These are phyloP conservation scores for Paracentrotus lividus DNA, from an alignment of 53 echinoderm and acorn worm species.

Conservation along the genomic window DNA sequence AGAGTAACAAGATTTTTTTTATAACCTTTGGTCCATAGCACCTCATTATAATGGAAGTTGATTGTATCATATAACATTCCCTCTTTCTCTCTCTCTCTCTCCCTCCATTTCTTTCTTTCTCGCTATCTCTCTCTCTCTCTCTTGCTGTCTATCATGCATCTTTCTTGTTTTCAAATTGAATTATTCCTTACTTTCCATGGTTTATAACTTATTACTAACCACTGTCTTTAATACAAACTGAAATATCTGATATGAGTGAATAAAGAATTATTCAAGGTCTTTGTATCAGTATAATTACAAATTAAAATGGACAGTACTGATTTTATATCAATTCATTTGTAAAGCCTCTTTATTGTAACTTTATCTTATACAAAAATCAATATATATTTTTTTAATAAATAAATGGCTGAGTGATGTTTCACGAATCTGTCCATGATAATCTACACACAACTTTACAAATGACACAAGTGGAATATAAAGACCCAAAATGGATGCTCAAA, in stretches of 20 bases:
- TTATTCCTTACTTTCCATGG: no score
- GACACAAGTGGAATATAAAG: no score
- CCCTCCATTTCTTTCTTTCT: neutral
- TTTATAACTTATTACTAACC: no score
- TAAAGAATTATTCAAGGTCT: no score
- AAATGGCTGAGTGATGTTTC: neutral
- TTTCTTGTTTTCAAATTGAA: neutral
- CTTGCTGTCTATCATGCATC: neutral
- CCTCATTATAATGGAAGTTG: no score
- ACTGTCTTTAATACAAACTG: neutral
- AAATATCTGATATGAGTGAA: neutral
- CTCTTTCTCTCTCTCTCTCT: neutral
- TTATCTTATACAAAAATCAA: neutral
- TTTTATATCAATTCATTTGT: conserved; percentile 3
- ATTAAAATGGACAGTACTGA: neutral
- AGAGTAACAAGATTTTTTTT: no score
- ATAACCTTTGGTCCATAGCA: no score
- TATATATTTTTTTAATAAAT: neutral
- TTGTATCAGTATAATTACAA: neutral
- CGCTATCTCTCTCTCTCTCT: neutral
- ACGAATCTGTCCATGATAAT: no score
- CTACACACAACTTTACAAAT: no score
- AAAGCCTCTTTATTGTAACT: neutral
- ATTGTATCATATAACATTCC: no score
- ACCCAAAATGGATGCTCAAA: no score